A percentile compares a stretch with the other conserved stretches of the same genome.
Evolutionary conservation across 1,140 invertebrate species (phyloP).

Genomic region (Idris sp.): DNA sequence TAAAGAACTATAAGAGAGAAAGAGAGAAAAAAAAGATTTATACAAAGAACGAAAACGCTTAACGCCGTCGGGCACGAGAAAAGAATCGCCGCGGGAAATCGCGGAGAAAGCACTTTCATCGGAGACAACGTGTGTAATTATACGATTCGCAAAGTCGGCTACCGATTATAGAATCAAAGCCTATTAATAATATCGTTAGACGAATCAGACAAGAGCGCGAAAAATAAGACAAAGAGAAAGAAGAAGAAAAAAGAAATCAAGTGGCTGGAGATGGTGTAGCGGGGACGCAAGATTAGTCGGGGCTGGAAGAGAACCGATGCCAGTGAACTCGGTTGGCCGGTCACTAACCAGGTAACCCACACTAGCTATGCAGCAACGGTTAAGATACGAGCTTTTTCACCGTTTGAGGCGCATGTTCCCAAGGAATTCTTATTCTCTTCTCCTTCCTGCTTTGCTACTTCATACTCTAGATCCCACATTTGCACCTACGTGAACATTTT

Average conservation of each 20-base stretch:
- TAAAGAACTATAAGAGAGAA: no score
- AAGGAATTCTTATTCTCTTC: constrained; percentile 62
- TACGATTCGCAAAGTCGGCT: constrained; percentile 9
- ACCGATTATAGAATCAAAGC: constrained; percentile 53
- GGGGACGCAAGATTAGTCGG: constrained; percentile 73
- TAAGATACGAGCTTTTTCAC: constrained; percentile 76
- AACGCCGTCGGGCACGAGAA: constrained; percentile 39
- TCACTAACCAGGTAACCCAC: constrained; percentile 80
- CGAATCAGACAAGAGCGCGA: constrained; percentile 31
- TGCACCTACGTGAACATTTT: constrained; percentile 28
- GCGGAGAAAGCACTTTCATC: constrained; percentile 69
- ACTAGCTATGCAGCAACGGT: constrained; percentile 76
- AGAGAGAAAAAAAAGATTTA: no score
- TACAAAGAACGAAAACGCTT: no score
- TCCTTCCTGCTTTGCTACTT: constrained; percentile 58
- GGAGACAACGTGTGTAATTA: constrained; percentile 54
- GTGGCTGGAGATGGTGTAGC: constrained; percentile 13
- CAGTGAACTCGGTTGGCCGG: constrained; percentile 79
- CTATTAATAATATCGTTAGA: constrained; percentile 38
- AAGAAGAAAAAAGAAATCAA: constrained; percentile 16
- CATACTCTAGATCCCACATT: constrained; percentile 49
- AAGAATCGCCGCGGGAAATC: constrained; percentile 61
- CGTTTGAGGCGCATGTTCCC: constrained; percentile 67
- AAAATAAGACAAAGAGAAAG: constrained; percentile 26
- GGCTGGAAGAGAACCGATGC: constrained; percentile 76